Evolutionary conservation across 2,113 vertebrate genomes (phyloP).

Genomic region (Fulmarus glacialis): DNA sequence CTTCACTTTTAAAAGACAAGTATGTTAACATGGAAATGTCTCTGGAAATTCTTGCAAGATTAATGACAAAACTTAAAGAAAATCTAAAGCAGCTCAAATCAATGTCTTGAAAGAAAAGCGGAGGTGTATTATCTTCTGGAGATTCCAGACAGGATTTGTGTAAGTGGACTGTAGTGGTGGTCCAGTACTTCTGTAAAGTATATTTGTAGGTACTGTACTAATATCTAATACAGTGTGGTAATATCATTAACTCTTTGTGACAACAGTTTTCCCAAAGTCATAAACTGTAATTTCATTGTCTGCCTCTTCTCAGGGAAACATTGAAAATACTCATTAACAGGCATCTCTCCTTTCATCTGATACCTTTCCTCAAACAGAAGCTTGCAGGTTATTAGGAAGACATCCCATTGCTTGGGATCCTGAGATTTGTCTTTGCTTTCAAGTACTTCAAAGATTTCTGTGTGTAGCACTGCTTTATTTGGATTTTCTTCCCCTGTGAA

Average conservation of each 20-base stretch:
- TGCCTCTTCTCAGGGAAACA: neutral
- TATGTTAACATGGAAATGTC: neutral
- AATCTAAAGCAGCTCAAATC: neutral
- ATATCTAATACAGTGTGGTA: neutral
- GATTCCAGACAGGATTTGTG: neutral
- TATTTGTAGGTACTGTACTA: neutral
- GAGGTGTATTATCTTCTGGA: neutral
- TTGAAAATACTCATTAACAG: neutral
- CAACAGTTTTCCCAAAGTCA: neutral
- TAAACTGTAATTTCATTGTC: neutral
- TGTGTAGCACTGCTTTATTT: neutral
- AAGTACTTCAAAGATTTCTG: neutral
- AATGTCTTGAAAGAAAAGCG: neutral
- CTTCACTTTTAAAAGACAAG: neutral
- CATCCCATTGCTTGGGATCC: neutral
- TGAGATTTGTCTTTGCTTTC: neutral
- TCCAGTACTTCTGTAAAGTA: neutral
- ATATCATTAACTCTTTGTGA: neutral
- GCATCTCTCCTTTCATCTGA: neutral
- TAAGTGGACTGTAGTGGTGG: neutral
- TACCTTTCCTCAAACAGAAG: neutral
- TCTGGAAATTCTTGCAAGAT: conserved; percentile 1
- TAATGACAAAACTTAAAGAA: neutral
- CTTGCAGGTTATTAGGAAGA: neutral
- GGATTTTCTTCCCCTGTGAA: neutral